Evolutionary conservation across 2,797 vertebrate species (phyloP).

Genomic region (Allobates femoralis): DNA sequence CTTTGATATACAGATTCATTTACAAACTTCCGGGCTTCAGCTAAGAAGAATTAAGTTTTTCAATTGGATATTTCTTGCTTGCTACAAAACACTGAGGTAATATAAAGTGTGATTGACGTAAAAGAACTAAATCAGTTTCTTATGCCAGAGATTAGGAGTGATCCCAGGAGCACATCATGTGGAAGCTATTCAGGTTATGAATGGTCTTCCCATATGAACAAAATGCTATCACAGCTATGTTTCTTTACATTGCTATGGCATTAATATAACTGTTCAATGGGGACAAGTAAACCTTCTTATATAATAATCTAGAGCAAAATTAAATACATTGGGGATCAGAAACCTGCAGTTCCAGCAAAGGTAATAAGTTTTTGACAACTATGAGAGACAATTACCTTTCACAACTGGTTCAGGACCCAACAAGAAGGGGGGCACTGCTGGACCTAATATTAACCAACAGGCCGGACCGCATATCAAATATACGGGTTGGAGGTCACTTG

Average conservation of each 20-base stretch:
- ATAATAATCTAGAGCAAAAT: not conserved
- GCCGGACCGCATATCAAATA: too few relatives aligned
- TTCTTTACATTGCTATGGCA: not conserved
- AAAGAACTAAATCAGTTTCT: conserved; percentile 75
- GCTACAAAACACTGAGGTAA: conserved; percentile 32
- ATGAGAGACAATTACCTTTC: too few relatives aligned
- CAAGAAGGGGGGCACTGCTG: too few relatives aligned
- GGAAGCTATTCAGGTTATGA: conserved; percentile 68
- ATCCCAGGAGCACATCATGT: conserved; percentile 66
- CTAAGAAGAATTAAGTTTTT: conserved; percentile 42
- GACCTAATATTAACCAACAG: too few relatives aligned
- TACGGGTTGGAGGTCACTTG: too few relatives aligned
- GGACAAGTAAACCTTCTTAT: not conserved
- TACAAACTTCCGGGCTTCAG: not conserved
- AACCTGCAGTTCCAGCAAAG: too few relatives aligned
- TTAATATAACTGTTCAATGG: not conserved
- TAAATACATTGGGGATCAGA: too few relatives aligned
- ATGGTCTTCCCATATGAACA: conserved; percentile 39
- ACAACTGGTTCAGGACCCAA: too few relatives aligned
- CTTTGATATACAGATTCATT: not conserved
- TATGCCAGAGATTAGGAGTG: conserved; percentile 74
- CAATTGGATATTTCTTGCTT: conserved; percentile 27
- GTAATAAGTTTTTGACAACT: too few relatives aligned
- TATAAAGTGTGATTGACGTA: conserved; percentile 54
- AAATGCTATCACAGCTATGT: conserved; percentile 17